Percentiles rank a stretch among this genome's conserved stretches.
phyloP scores from a whole-genome alignment of 1,140 invertebrate species.

The Asbolus verrucosus region DNA sequence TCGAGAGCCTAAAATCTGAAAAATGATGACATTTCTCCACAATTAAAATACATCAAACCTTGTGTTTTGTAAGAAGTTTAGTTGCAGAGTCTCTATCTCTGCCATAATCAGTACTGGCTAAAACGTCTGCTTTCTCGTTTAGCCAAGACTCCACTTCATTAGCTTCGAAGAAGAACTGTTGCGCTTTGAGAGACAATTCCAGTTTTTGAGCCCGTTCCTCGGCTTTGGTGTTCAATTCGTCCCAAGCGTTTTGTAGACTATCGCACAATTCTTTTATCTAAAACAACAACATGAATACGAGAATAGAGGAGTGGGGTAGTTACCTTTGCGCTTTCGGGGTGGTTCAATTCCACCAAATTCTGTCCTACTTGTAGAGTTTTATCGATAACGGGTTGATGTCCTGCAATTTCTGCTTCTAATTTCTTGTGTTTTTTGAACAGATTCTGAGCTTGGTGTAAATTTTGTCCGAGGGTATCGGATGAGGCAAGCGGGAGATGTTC shows the following conservation, averaged over 20 bases:
- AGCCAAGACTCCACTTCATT: conserved; percentile 95
- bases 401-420: conserved; percentile 85
- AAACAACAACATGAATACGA: no score
- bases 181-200: conserved; percentile 87
- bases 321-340: conserved; percentile 82
- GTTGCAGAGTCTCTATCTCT: conserved; percentile 90
- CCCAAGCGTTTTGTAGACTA: conserved; percentile 76
- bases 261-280: conserved; percentile 78
- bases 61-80: conserved; percentile 92
- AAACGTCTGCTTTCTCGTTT: conserved; percentile 84
- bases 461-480: conserved; percentile 81
- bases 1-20: no score
- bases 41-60: no score
- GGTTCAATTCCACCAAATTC: conserved; percentile 76
- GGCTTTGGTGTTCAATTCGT: conserved; percentile 76
- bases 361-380: conserved; percentile 82
- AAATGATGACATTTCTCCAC: no score
- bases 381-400: conserved; percentile 85
- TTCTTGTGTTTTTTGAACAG: conserved; percentile 95
- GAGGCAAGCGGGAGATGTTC: conserved; percentile 87
- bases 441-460: conserved; percentile 92
- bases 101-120: conserved; percentile 86
- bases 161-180: conserved; percentile 91
- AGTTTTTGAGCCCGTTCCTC: conserved; percentile 80
- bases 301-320: no score